Conservation (phyloP, 2,113 vertebrate genomes). For the Peucedramus taeniatus region DNA sequence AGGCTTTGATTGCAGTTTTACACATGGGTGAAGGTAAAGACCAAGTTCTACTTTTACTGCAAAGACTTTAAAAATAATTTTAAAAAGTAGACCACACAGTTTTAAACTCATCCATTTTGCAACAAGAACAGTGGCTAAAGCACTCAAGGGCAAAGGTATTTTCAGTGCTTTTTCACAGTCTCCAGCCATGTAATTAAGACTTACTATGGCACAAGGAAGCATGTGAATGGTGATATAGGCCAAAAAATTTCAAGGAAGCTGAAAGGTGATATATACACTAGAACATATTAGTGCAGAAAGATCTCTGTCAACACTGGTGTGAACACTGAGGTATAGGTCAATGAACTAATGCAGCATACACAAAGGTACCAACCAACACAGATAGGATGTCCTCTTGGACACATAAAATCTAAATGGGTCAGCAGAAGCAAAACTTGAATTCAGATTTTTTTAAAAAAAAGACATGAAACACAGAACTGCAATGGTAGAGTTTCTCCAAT, state of each 20-base stretch:
- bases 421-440: neutral
- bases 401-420: neutral
- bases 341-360: neutral
- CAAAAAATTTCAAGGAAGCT: neutral
- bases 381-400: neutral
- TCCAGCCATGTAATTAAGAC: neutral
- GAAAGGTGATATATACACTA: neutral
- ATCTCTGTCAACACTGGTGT: neutral
- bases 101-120: neutral
- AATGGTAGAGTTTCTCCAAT: neutral
- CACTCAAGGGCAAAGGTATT: neutral
- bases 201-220: neutral
- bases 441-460: neutral
- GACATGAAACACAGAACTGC: fast-evolving
- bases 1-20: neutral
- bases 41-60: neutral
- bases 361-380: neutral
- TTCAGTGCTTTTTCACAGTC: neutral
- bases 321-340: neutral
- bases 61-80: neutral
- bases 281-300: neutral
- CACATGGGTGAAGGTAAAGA: neutral
- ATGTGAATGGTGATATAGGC: neutral
- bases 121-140: neutral
- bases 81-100: neutral